A percentile compares a stretch with the other conserved stretches of the same genome.
These are phyloP conservation scores for Sarcophaga rosellei DNA, from an alignment of 2,888 invertebrate genomes.

Conservation along the genomic window DNA sequence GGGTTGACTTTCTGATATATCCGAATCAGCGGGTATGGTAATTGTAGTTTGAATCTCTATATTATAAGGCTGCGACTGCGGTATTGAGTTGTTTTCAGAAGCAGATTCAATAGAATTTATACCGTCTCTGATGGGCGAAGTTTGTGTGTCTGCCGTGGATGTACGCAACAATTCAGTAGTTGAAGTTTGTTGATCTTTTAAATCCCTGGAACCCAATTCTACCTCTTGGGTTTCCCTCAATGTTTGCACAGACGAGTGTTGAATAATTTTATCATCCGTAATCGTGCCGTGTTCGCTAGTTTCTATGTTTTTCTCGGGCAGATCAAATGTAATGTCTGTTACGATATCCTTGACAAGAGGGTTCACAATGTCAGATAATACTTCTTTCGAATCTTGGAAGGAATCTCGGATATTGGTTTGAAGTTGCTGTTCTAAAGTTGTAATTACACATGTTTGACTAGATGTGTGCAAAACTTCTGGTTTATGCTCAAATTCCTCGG, in stretches of 20 bases:
- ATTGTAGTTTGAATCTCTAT: conserved; percentile 84
- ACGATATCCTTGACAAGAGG: conserved; percentile 80
- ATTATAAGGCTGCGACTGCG: conserved; percentile 79
- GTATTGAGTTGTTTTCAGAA: conserved; percentile 74
- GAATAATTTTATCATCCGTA: conserved; percentile 75
- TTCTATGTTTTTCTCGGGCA: conserved; percentile 71
- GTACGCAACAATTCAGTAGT: conserved; percentile 71
- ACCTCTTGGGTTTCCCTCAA: conserved; percentile 71
- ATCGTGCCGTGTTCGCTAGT: conserved; percentile 73
- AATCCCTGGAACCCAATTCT: conserved; percentile 68
- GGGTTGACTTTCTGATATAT: conserved; percentile 78
- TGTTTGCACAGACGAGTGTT: conserved; percentile 74
- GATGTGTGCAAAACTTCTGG: conserved; percentile 76
- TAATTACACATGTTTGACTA: conserved; percentile 75
- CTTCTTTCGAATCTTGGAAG: conserved; percentile 70
- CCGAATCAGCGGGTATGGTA: conserved; percentile 83
- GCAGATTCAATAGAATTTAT: conserved; percentile 61
- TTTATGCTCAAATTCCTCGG: conserved; percentile 67
- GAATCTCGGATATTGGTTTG: conserved; percentile 78
- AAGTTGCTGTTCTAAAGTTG: conserved; percentile 77
- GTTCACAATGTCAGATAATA: conserved; percentile 77
- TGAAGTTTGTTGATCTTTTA: conserved; percentile 71
- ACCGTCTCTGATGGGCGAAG: conserved; percentile 72
- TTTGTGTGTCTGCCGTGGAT: conserved; percentile 77
- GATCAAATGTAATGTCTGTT: conserved; percentile 78